These are phyloP conservation scores for Armadillidium nasatum DNA, from an alignment of 1,140 invertebrate species.

Conservation along the genomic window DNA sequence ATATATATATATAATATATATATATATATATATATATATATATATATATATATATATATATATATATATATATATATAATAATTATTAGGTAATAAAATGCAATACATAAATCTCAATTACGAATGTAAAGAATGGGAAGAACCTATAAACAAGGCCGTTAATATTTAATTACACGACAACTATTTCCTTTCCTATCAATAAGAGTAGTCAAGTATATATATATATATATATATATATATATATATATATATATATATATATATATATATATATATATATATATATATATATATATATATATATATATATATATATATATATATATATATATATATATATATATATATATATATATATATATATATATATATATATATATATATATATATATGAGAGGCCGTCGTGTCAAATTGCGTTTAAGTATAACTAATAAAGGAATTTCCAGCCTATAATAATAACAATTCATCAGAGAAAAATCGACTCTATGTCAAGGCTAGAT, in stretches of 20 bases:
- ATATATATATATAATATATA: no score
- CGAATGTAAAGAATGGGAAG: no score
- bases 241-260: not conserved
- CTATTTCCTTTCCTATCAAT: no score
- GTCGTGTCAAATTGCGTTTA: not conserved
- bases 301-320: not conserved
- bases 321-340: not conserved
- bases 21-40: no score
- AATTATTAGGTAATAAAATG: no score
- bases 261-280: not conserved
- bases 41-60: no score
- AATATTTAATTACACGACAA: no score
- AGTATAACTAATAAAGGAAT: not conserved
- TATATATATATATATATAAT: no score
- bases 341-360: slow-evolving; percentile 1
- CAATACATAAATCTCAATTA: no score
- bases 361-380: slow-evolving; percentile 13
- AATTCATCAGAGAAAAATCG: not conserved
- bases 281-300: slow-evolving; percentile 13
- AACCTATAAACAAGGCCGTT: no score
- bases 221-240: not conserved
- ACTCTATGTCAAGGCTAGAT: not conserved
- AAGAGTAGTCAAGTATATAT: not conserved
- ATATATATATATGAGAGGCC: not conserved
- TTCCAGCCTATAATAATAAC: not conserved